Evolutionary conservation across 2,113 vertebrate genomes (phyloP).

Genomic region (Ictalurus furcatus): DNA sequence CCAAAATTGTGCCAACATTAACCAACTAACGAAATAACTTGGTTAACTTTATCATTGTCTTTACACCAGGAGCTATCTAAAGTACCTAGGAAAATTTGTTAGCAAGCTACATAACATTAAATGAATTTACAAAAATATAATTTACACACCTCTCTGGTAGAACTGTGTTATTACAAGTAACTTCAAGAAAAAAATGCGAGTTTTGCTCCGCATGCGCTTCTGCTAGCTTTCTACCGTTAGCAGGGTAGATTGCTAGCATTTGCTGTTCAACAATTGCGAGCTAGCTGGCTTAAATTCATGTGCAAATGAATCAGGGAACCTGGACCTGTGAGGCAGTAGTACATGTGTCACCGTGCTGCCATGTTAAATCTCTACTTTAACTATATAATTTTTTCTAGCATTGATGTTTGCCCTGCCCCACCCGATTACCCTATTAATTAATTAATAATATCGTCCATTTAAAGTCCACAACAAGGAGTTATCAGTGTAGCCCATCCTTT

Average conservation of each 20-base stretch:
- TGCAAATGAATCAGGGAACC: neutral
- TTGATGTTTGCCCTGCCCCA: no score
- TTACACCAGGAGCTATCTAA: neutral
- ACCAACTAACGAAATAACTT: neutral
- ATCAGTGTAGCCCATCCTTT: neutral
- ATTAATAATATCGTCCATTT: no score
- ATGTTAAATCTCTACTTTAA: no score
- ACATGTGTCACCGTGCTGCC: no score
- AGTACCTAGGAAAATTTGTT: neutral
- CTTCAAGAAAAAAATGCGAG: neutral
- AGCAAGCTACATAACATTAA: neutral
- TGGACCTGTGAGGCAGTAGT: no score
- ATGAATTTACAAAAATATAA: neutral
- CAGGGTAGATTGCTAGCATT: no score
- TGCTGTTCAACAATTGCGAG: no score
- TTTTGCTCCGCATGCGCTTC: neutral
- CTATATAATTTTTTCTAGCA: no score
- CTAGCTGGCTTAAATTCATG: neutral
- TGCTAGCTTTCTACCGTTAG: no score
- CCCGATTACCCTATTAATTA: neutral
- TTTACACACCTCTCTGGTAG: neutral
- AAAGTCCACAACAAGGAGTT: no score
- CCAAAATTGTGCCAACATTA: neutral
- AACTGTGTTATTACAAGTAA: neutral
- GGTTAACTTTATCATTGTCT: neutral